phyloP scores from a whole-genome alignment of 2,113 vertebrate genomes.

The Triplophysa rosa region DNA sequence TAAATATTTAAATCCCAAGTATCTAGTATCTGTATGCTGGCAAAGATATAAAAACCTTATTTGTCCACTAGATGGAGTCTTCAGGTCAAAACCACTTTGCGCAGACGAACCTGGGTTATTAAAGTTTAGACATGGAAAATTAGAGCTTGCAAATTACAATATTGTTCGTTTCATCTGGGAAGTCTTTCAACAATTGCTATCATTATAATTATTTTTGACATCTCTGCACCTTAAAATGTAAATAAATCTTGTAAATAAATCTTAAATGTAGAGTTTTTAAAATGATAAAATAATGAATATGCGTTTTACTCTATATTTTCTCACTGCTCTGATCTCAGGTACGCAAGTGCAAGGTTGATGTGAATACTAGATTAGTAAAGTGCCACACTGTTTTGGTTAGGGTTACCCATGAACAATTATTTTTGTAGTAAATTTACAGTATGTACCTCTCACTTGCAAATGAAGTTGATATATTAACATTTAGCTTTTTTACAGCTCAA shows the following conservation, averaged over 20 bases:
- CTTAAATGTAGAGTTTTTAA: too few species aligned
- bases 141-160: neutral
- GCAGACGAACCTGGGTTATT: neutral
- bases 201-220: neutral
- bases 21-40: neutral
- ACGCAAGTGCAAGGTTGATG: too few species aligned
- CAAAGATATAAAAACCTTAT: neutral
- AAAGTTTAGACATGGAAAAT: too few species aligned
- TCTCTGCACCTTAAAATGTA: neutral
- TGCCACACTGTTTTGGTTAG: neutral
- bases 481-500: constrained; percentile 73
- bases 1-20: neutral
- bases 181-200: neutral
- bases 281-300: too few species aligned
- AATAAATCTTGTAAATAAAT: too few species aligned
- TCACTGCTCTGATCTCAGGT: too few species aligned
- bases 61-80: constrained; percentile 30
- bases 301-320: too few species aligned
- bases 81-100: neutral
- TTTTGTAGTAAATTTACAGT: neutral
- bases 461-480: constrained; percentile 2
- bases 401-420: neutral
- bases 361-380: constrained; percentile 11
- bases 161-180: neutral
- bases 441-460: neutral